Percentiles rank a stretch among this genome's conserved stretches.
phyloP scores from a whole-genome alignment of 2,113 vertebrate genomes.

The Amblyopsis rosae region DNA sequence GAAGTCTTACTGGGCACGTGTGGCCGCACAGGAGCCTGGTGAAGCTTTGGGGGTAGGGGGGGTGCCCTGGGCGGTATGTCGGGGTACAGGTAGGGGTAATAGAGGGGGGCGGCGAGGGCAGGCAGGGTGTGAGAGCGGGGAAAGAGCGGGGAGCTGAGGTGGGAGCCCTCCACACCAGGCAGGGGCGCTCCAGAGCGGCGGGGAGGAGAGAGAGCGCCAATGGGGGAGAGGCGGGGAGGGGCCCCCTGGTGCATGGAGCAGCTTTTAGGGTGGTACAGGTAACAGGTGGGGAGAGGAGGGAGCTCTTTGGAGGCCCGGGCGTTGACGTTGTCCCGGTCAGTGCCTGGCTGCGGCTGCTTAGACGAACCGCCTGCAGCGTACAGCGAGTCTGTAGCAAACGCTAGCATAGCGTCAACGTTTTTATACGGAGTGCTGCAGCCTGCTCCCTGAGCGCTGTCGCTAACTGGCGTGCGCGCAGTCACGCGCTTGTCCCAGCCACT shows the following conservation, averaged over 20 bases:
- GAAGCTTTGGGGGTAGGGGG: conserved; percentile 71
- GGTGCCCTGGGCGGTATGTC: conserved; percentile 65
- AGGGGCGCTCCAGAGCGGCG: conserved; percentile 74
- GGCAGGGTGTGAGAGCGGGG: conserved; percentile 86
- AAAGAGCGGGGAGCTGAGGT: conserved; percentile 85
- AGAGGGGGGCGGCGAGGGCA: conserved; percentile 78
- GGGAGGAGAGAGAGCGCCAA: conserved; percentile 87
- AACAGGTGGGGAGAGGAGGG: conserved; percentile 70
- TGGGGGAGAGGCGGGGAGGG: conserved; percentile 84
- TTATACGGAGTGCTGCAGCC: conserved; percentile 76
- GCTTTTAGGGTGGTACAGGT: conserved; percentile 78
- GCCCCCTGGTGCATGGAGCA: conserved; percentile 78
- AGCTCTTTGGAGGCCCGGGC: conserved; percentile 56
- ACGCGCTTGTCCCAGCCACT: conserved; percentile 25
- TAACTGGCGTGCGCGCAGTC: conserved; percentile 2
- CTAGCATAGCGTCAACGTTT: conserved; percentile 74
- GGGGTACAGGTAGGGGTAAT: conserved; percentile 77
- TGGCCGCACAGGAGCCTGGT: conserved; percentile 73
- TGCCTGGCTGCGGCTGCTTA: background rate
- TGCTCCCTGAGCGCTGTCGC: conserved; percentile 25
- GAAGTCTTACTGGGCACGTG: conserved; percentile 75
- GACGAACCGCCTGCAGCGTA: conserved; percentile 8
- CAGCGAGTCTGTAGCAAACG: conserved; percentile 36
- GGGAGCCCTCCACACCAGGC: conserved; percentile 72
- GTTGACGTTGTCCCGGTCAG: conserved; percentile 31